Conservation (phyloP, 2,888 invertebrate genomes). For the Julus scanicus region DNA sequence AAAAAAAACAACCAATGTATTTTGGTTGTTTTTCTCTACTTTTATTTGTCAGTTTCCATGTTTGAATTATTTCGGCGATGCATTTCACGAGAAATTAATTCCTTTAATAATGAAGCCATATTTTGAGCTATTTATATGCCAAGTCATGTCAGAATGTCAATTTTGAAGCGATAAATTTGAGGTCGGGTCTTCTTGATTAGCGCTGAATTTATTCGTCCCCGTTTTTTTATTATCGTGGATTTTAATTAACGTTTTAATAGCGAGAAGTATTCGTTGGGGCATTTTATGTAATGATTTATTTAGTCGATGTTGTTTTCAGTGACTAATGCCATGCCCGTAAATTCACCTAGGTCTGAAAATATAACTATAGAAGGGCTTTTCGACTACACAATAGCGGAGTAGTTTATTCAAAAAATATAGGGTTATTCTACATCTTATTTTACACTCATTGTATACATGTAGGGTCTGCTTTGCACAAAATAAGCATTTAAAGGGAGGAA, state of each 20-base stretch:
- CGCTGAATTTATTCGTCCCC: slow-evolving; percentile 21
- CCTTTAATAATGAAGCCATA: slow-evolving; percentile 44
- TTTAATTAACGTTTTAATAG: slow-evolving; percentile 40
- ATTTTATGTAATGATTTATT: slow-evolving; percentile 32
- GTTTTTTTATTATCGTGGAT: slow-evolving; percentile 36
- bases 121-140: slow-evolving; percentile 45
- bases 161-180: slow-evolving; percentile 22
- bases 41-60: slow-evolving; percentile 23
- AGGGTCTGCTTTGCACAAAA: too few relatives aligned
- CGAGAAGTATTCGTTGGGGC: slow-evolving; percentile 15
- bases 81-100: slow-evolving; percentile 28
- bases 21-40: not conserved
- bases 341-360: slow-evolving; percentile 14
- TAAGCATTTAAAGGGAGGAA: too few relatives aligned
- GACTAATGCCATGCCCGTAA: slow-evolving; percentile 14
- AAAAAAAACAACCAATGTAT: not conserved
- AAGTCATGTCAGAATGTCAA: slow-evolving; percentile 40
- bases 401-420: not conserved
- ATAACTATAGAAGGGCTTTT: not conserved
- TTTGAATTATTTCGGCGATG: not conserved
- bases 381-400: not conserved
- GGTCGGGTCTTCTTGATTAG: slow-evolving; percentile 43
- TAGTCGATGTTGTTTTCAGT: slow-evolving; percentile 13
- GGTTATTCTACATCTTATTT: too few relatives aligned
- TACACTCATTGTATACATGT: too few relatives aligned